These are phyloP conservation scores for Sarcophaga subvicina DNA, from an alignment of 2,888 invertebrate species.

Conservation along the genomic window DNA sequence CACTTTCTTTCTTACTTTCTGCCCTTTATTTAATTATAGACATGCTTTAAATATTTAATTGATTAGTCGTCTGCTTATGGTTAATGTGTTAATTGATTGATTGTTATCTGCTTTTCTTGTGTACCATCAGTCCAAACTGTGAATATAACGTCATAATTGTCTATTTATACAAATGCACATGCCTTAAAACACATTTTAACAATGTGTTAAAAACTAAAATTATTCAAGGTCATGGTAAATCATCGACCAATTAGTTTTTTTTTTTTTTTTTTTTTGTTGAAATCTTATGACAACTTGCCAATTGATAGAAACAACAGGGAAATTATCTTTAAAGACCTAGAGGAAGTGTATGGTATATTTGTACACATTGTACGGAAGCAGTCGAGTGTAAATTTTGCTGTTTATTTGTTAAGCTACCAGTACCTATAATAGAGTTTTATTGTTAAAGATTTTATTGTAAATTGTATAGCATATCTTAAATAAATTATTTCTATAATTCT, in stretches of 20 bases:
- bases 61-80: neutral
- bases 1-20: neutral
- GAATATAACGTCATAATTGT: slow-evolving; percentile 33
- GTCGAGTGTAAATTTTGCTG: slow-evolving; percentile 26
- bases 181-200: slow-evolving; percentile 28
- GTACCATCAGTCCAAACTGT: slow-evolving; percentile 9
- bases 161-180: neutral
- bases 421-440: neutral
- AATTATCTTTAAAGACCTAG: slow-evolving; percentile 4
- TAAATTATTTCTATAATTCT: too few relatives aligned
- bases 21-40: neutral
- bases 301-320: slow-evolving; percentile 26
- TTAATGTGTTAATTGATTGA: slow-evolving; percentile 49
- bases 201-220: slow-evolving; percentile 13
- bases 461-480: too few relatives aligned
- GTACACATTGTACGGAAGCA: neutral
- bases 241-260: slow-evolving; percentile 25
- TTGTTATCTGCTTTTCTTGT: neutral
- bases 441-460: neutral
- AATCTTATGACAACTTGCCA: slow-evolving; percentile 50
- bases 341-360: slow-evolving; percentile 14
- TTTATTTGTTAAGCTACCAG: slow-evolving; percentile 9
- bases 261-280: slow-evolving; percentile 5
- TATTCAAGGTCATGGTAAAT: slow-evolving; percentile 61
- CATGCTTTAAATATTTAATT: slow-evolving; percentile 2